Conservation (phyloP, 1,140 invertebrate genomes). For the Condylostylus longicornis region DNA sequence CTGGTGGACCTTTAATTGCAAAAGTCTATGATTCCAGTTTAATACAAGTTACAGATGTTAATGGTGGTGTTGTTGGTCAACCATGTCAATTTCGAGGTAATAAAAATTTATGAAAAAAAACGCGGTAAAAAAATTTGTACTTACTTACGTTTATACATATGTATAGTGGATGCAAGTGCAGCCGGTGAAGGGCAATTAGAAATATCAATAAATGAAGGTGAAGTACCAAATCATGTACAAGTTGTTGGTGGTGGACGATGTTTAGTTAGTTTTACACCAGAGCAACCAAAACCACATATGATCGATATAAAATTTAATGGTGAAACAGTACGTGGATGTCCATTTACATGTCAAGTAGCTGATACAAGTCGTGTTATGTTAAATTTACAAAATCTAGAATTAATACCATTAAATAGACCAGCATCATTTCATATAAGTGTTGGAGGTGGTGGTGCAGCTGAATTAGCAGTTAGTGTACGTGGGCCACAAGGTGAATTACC, state of each 20-base stretch:
- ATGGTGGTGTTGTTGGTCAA: constrained; percentile 78
- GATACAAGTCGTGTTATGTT: constrained; percentile 66
- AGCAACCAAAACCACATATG: constrained; percentile 75
- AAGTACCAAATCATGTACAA: constrained; percentile 94
- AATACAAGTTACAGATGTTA: constrained; percentile 83
- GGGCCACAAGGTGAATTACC: constrained; percentile 65
- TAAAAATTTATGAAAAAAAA: constrained; percentile 9
- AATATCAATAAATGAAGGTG: constrained; percentile 95
- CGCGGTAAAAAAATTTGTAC: constrained; percentile 1
- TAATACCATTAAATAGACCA: constrained; percentile 74
- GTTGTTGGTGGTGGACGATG: constrained; percentile 87
- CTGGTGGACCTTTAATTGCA: constrained; percentile 69
- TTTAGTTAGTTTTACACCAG: constrained; percentile 89
- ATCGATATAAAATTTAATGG: constrained; percentile 99
- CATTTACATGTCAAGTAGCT: constrained; percentile 70
- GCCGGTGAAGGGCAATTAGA: constrained; percentile 94
- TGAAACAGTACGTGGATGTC: constrained; percentile 82
- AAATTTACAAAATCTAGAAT: constrained; percentile 58
- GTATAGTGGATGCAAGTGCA: constrained; percentile 83
- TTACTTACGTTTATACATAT: too few relatives aligned
- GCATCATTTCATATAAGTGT: constrained; percentile 81
- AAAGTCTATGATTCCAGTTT: constrained; percentile 87
- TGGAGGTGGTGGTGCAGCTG: constrained; percentile 68
- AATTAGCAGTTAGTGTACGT: constrained; percentile 74
- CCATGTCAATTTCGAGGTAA: constrained; percentile 83